A percentile compares a stretch with the other conserved stretches of the same genome.
phyloP scores from a whole-genome alignment of 2,797 vertebrate species.

The Peromyscus eremicus region DNA sequence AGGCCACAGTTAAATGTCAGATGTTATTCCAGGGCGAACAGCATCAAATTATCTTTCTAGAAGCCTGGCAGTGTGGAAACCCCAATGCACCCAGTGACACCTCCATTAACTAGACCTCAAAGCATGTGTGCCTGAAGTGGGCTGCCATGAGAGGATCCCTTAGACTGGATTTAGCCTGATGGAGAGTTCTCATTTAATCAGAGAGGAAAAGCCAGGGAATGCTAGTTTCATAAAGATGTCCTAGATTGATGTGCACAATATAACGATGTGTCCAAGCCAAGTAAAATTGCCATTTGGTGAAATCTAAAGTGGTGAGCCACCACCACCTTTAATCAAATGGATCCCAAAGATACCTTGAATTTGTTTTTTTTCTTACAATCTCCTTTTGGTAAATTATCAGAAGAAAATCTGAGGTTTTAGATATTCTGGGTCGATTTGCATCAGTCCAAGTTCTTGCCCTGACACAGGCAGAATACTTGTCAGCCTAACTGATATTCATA shows the following conservation, averaged over 20 bases:
- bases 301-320: not conserved
- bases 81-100: not conserved
- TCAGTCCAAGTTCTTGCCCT: not conserved
- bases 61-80: constrained; percentile 28
- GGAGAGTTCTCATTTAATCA: not conserved
- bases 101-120: not conserved
- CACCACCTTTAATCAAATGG: not conserved
- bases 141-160: not conserved
- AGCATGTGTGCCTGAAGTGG: not conserved
- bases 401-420: constrained; percentile 29
- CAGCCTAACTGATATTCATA: not conserved
- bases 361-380: not conserved
- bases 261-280: constrained; percentile 13
- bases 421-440: constrained; percentile 29
- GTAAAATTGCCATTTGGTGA: constrained; percentile 34
- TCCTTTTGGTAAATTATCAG: constrained; percentile 29
- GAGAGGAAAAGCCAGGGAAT: constrained; percentile 32
- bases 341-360: constrained; percentile 2
- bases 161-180: not conserved
- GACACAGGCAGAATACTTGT: not conserved
- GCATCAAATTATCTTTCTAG: constrained; percentile 32
- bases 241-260: not conserved
- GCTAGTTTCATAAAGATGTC: constrained; percentile 40
- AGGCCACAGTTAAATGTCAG: constrained; percentile 64
- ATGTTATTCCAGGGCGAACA: not conserved